These are phyloP conservation scores for Avahi laniger DNA, from an alignment of 2,797 vertebrate genomes.

Conservation along the genomic window DNA sequence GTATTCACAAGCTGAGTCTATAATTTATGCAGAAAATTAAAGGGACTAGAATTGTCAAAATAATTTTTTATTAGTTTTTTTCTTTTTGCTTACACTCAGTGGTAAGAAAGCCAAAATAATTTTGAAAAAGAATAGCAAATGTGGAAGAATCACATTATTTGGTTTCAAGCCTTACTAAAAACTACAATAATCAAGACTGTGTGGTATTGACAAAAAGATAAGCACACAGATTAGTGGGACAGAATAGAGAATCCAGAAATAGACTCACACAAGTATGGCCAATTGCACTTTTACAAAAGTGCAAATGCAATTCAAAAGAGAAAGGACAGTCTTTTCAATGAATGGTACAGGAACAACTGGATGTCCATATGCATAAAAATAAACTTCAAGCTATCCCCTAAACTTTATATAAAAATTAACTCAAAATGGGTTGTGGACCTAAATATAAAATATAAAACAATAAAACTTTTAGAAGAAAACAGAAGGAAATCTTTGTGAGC, in stretches of 20 bases:
- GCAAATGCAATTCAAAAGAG: background rate
- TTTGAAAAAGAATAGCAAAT: background rate
- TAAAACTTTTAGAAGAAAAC: background rate
- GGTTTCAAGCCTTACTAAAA: slow-evolving; percentile 6
- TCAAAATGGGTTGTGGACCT: background rate
- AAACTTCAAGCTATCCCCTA: background rate
- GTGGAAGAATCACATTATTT: background rate
- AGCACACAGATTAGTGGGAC: background rate
- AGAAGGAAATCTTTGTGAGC: background rate
- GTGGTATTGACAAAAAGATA: background rate
- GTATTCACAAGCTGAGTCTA: slow-evolving; percentile 4
- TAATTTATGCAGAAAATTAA: background rate
- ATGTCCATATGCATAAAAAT: background rate
- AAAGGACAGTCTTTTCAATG: background rate
- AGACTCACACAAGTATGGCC: background rate
- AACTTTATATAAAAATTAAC: background rate
- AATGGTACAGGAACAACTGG: background rate
- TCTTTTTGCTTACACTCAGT: background rate
- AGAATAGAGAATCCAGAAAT: background rate
- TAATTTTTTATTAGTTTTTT: background rate
- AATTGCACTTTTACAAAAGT: background rate
- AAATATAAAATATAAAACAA: background rate
- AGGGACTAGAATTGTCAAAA: slow-evolving; percentile 16
- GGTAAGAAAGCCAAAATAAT: background rate
- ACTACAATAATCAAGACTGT: background rate